phyloP scores from a whole-genome alignment of 1,140 invertebrate species.

The Akabosia matsudoensis region DNA sequence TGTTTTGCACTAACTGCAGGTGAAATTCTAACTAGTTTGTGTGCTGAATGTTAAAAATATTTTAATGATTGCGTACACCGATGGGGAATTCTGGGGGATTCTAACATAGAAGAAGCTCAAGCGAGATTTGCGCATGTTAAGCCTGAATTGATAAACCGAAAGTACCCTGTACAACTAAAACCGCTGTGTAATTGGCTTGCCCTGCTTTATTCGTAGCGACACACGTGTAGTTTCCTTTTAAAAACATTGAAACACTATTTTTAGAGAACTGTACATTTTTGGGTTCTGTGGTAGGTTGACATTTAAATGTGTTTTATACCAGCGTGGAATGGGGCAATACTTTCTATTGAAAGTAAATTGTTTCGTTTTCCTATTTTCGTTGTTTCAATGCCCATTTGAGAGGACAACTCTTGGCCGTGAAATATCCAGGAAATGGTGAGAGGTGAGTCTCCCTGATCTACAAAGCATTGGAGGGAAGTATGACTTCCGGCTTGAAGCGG shows the following conservation, averaged over 20 bases:
- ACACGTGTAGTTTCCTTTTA: slow-evolving; percentile 51
- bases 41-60: slow-evolving; percentile 33
- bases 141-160: not conserved
- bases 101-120: too few species aligned
- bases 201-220: slow-evolving; percentile 56
- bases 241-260: not conserved
- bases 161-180: slow-evolving; percentile 59
- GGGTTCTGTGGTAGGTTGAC: slow-evolving; percentile 48
- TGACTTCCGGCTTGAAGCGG: slow-evolving; percentile 59
- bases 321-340: slow-evolving; percentile 52
- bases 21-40: too few species aligned
- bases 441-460: slow-evolving; percentile 63
- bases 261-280: slow-evolving; percentile 48
- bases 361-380: slow-evolving; percentile 62
- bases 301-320: slow-evolving; percentile 50
- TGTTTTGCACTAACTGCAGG: too few species aligned
- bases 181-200: slow-evolving; percentile 56
- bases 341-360: slow-evolving; percentile 55
- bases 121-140: not conserved
- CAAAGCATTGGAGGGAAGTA: slow-evolving; percentile 64
- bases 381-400: slow-evolving; percentile 50
- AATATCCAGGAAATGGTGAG: slow-evolving; percentile 65
- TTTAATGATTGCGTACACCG: too few species aligned
- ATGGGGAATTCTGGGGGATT: too few species aligned
- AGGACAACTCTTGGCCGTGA: slow-evolving; percentile 48